phyloP scores from a whole-genome alignment of 2,113 vertebrate species.

The Ptilorrhoa leucosticta region DNA sequence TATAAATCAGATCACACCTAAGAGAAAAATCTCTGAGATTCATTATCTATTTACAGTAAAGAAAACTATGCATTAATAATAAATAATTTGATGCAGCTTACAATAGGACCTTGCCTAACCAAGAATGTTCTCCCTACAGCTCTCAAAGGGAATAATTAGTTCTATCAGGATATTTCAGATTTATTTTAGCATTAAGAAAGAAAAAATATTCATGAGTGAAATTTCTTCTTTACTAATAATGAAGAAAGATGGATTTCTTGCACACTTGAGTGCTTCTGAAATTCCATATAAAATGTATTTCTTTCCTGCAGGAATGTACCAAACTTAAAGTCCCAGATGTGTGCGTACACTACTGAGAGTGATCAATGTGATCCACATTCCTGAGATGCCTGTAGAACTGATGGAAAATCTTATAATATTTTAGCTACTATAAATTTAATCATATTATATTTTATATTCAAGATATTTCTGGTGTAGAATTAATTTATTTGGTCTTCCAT shows the following conservation, averaged over 20 bases:
- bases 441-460: neutral
- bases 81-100: neutral
- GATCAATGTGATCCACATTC: neutral
- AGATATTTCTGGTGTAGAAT: neutral
- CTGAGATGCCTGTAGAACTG: neutral
- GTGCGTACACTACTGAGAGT: neutral
- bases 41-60: neutral
- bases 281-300: neutral
- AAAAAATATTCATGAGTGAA: neutral
- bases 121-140: neutral
- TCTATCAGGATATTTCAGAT: neutral
- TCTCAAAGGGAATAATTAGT: neutral
- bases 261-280: neutral
- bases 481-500: constrained; percentile 4
- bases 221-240: neutral
- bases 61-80: neutral
- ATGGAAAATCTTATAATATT: neutral
- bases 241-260: neutral
- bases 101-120: neutral
- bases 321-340: neutral
- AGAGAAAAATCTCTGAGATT: neutral
- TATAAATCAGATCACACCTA: neutral
- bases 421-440: neutral
- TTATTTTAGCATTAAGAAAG: neutral
- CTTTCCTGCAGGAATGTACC: neutral